These are phyloP conservation scores for Laupala kohalensis DNA, from an alignment of 1,140 invertebrate species.

Conservation along the genomic window DNA sequence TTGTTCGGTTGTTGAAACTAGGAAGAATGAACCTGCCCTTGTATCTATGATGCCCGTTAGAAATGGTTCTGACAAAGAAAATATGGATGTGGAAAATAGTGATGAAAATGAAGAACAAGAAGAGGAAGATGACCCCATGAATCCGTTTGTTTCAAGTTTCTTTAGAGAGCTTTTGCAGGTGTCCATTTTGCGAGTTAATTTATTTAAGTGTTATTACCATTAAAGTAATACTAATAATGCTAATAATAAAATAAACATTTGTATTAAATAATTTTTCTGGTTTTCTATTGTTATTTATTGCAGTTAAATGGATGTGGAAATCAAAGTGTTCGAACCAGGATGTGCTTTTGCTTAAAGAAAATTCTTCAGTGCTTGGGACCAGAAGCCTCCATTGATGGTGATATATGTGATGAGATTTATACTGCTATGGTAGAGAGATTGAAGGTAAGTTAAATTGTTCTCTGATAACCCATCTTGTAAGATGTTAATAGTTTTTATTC, in stretches of 20 bases:
- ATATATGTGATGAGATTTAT: constrained; percentile 56
- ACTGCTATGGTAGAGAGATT: constrained; percentile 53
- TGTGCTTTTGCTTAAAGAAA: constrained; percentile 61
- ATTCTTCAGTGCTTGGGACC: constrained; percentile 58
- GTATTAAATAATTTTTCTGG: background rate
- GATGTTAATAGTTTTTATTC: no score
- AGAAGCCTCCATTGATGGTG: constrained; percentile 62
- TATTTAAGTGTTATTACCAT: background rate
- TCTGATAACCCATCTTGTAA: no score
- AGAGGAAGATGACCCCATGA: background rate
- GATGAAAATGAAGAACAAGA: background rate
- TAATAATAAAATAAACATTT: background rate
- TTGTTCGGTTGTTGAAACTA: background rate
- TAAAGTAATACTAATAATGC: background rate
- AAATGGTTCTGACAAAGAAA: background rate
- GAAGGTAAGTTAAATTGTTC: constrained; percentile 31
- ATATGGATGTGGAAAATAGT: background rate
- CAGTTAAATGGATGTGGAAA: constrained; percentile 43
- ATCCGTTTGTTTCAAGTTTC: background rate
- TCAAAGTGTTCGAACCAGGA: constrained; percentile 49
- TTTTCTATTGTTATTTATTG: constrained; percentile 6
- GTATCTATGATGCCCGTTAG: no score
- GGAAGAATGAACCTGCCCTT: background rate
- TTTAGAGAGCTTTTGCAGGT: background rate
- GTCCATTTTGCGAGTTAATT: background rate